A percentile compares a stretch with the other conserved stretches of the same genome.
These are phyloP conservation scores for Erebia aethiops DNA, from an alignment of 2,888 invertebrate species.

Conservation along the genomic window DNA sequence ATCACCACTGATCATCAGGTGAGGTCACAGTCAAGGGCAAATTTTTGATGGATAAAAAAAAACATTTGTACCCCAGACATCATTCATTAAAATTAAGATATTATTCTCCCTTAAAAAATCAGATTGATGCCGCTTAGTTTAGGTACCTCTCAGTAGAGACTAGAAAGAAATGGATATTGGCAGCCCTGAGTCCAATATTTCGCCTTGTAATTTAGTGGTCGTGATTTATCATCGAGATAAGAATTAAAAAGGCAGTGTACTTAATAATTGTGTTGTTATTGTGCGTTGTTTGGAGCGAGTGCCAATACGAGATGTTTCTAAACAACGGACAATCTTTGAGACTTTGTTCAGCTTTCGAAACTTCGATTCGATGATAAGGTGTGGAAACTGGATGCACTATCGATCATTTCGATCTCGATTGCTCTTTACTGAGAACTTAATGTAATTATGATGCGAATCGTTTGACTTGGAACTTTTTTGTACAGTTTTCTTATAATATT, in stretches of 20 bases:
- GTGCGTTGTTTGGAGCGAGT: slow-evolving; percentile 37
- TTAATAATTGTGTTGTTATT: slow-evolving; percentile 45
- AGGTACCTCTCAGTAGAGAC: too few relatives aligned
- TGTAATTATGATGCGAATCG: slow-evolving; percentile 27
- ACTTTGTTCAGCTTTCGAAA: slow-evolving; percentile 39
- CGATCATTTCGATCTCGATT: slow-evolving; percentile 22
- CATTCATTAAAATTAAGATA: too few relatives aligned
- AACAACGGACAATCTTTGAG: slow-evolving; percentile 35
- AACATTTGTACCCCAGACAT: too few relatives aligned
- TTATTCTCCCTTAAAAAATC: too few relatives aligned
- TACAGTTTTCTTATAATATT: background rate
- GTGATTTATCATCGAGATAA: slow-evolving; percentile 45
- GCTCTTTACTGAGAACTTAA: slow-evolving; percentile 23
- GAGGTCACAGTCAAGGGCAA: too few relatives aligned
- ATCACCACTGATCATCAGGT: too few relatives aligned
- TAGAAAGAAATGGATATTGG: background rate
- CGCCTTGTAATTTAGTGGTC: slow-evolving; percentile 44
- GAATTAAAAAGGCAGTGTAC: slow-evolving; percentile 44
- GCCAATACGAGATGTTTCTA: slow-evolving; percentile 37
- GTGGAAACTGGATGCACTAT: slow-evolving; percentile 28
- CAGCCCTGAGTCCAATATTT: slow-evolving; percentile 25
- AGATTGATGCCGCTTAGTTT: background rate
- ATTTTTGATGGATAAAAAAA: too few relatives aligned
- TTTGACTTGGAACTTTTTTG: slow-evolving; percentile 8
- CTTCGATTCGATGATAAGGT: slow-evolving; percentile 31